Base-by-base conservation (phyloP, 2,113 vertebrate genomes). In the Bubo bubo region DNA sequence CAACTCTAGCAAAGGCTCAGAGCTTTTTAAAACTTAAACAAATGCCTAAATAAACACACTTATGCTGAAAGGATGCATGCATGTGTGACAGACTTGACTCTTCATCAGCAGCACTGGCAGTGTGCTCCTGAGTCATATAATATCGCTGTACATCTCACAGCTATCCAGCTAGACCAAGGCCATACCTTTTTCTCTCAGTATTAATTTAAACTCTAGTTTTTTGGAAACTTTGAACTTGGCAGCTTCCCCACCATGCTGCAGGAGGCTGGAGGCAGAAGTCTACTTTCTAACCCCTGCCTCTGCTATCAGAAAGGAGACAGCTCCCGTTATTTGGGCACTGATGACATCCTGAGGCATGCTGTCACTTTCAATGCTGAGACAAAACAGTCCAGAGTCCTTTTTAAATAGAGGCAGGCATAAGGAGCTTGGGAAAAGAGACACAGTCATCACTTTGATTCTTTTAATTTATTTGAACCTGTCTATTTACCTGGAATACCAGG, bases 11-110 rank as follows among this genome's bases (percentile, higher is more conserved):
- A 79, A 87, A 88, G 62, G 62, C 71, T 80, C 45, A 73, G 58
- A 79, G 53, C 35, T 88, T 97, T 88, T 79, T 56, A 83, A 95
- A 96, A 87, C 66, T 90, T 86, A 82, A 96, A 80, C 18, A 58
- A 87, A 63, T 64, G 49, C 52, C 58, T 88, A 88, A 93, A 94
- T 3, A 88, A 81, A 81, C 27, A 68, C 47, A 41, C 22, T 88
- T 64, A 49, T 2, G 23, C 66, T 68, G 79, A 75, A 92, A 88
- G 28, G 41, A 81, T 15, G 8, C 0, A 2, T 49, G 30, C 27
- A 34, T 1, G 12, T 35, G 27, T 66, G 55, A 77, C 55, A 88
- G 52, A 63, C 53, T 82, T 63, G 56, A 49, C 16, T 68, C 23
- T 43, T 63, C n/a, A 58, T 8, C 28, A 63, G 28, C 71, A 82